Percentiles rank a stretch among this genome's conserved stretches.
Evolutionary conservation across 2,113 vertebrate species (phyloP).

Genomic region (Arothron firmamentum): DNA sequence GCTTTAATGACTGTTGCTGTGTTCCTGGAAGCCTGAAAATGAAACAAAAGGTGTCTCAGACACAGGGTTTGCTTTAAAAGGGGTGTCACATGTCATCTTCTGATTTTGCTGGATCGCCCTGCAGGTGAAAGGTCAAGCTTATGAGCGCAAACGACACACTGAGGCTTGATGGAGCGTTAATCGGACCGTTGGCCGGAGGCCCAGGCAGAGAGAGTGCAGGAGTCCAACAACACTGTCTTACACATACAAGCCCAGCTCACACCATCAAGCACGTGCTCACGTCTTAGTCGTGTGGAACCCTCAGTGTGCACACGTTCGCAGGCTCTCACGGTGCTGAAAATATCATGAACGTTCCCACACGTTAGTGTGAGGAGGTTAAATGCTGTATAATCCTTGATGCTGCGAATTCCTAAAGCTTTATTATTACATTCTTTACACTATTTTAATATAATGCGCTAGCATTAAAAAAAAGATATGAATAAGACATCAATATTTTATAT

Average conservation of each 20-base stretch:
- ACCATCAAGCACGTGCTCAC: constrained; percentile 37
- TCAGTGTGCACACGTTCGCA: constrained; percentile 27
- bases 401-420: too few relatives aligned
- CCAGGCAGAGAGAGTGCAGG: constrained; percentile 52
- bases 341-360: too few relatives aligned
- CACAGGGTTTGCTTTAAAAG: constrained; percentile 14
- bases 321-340: constrained; percentile 16
- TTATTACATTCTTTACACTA: too few relatives aligned
- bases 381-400: too few relatives aligned
- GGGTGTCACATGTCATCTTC: constrained; percentile 1
- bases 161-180: constrained; percentile 54
- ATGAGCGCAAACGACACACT: constrained; percentile 42
- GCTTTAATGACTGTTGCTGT: constrained; percentile 18
- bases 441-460: too few relatives aligned
- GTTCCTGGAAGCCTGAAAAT: constrained; percentile 11
- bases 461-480: too few relatives aligned
- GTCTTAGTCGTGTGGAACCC: constrained; percentile 35
- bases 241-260: constrained; percentile 59
- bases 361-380: too few relatives aligned
- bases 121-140: constrained; percentile 46
- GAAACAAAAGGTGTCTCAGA: constrained; percentile 1
- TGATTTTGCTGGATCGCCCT: constrained; percentile 12
- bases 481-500: too few relatives aligned
- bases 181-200: constrained; percentile 56
- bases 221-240: constrained; percentile 53